Evolutionary conservation across 2,113 vertebrate species (phyloP).

Genomic region (Clarias magur): DNA sequence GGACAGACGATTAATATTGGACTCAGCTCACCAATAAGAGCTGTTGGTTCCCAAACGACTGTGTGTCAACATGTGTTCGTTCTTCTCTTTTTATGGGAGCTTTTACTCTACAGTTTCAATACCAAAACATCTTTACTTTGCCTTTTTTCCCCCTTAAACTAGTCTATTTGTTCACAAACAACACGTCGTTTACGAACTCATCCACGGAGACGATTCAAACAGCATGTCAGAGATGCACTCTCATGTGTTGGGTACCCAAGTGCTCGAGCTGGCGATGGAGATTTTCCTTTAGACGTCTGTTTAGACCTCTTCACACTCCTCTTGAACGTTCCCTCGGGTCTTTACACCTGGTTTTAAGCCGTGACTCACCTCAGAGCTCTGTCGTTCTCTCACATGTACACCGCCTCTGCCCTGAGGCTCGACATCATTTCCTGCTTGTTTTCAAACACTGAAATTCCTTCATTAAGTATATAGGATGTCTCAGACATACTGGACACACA

Average conservation of each 20-base stretch:
- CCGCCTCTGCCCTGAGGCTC: constrained; percentile 56
- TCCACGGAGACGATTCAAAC: background rate
- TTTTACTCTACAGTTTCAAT: background rate
- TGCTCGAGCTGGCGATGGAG: background rate
- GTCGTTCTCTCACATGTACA: constrained; percentile 16
- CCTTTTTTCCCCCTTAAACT: too few relatives aligned
- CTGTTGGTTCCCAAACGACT: background rate
- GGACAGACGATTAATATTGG: background rate
- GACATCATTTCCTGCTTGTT: constrained; percentile 61
- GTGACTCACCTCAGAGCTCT: background rate
- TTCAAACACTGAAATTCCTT: constrained; percentile 53
- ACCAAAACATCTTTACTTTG: background rate
- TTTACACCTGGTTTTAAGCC: constrained; percentile 68
- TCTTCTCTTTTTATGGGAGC: background rate
- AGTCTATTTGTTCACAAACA: background rate
- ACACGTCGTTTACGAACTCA: background rate
- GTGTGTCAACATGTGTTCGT: background rate
- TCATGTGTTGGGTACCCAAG: background rate
- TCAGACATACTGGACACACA: background rate
- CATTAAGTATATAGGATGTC: constrained; percentile 45
- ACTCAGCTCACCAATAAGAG: background rate
- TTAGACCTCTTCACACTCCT: constrained; percentile 52
- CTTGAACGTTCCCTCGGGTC: constrained; percentile 63
- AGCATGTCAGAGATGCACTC: background rate
- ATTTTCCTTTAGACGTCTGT: constrained; percentile 2